These are phyloP conservation scores for Melanophora roralis DNA, from an alignment of 2,888 invertebrate species.

Conservation along the genomic window DNA sequence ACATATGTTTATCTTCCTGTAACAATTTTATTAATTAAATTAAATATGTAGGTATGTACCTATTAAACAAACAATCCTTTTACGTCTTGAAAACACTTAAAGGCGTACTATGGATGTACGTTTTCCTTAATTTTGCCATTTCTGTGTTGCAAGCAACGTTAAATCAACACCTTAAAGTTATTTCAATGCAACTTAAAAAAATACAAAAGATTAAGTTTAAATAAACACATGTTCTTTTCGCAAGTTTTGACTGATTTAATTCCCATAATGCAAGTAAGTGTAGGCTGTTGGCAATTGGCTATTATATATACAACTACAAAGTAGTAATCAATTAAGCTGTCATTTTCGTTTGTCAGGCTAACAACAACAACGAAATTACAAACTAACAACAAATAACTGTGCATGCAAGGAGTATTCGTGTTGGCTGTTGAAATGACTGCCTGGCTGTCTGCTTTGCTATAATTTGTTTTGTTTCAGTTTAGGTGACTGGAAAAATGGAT, in stretches of 20 bases:
- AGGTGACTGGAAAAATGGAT: background rate
- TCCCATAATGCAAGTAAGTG: slow-evolving; percentile 38
- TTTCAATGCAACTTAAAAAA: background rate
- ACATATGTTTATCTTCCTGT: background rate
- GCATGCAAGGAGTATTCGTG: slow-evolving; percentile 24
- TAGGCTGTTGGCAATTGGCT: slow-evolving; percentile 25
- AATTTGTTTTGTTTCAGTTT: background rate
- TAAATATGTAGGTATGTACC: background rate
- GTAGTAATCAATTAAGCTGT: slow-evolving; percentile 58
- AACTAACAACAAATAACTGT: slow-evolving; percentile 40
- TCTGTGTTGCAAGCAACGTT: background rate
- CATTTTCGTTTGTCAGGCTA: slow-evolving; percentile 57
- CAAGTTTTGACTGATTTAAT: slow-evolving; percentile 17
- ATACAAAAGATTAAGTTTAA: background rate
- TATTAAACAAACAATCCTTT: background rate
- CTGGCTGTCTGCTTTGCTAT: background rate
- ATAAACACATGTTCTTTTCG: slow-evolving; percentile 5
- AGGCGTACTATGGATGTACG: background rate
- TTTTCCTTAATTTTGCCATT: background rate
- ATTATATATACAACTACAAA: background rate
- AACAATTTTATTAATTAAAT: background rate
- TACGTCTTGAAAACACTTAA: background rate
- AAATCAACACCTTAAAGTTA: slow-evolving; percentile 23
- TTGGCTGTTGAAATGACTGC: background rate
- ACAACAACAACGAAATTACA: slow-evolving; percentile 27